phyloP scores from a whole-genome alignment of 2,888 invertebrate species.

The Ophonus ardosiacus region DNA sequence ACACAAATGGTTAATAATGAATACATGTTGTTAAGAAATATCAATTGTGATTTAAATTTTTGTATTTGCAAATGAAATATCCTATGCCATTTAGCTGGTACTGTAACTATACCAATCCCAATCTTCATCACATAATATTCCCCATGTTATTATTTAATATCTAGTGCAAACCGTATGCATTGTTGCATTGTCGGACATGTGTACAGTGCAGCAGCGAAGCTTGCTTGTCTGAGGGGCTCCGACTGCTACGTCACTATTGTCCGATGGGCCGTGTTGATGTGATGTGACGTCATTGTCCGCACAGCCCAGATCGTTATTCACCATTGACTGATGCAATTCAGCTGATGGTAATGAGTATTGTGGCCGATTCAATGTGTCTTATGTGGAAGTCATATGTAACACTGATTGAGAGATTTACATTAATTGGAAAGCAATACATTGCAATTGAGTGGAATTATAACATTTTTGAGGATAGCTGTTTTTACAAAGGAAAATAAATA shows the following conservation, averaged over 20 bases:
- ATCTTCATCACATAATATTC: not conserved
- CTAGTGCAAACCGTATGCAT: conserved; percentile 3
- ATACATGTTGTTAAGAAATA: too few relatives aligned
- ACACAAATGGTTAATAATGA: too few relatives aligned
- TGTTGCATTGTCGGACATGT: conserved; percentile 60
- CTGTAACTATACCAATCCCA: too few relatives aligned
- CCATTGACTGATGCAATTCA: conserved; percentile 23
- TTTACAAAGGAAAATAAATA: too few relatives aligned
- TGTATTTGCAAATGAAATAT: too few relatives aligned
- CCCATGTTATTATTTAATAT: conserved; percentile 38
- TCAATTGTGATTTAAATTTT: too few relatives aligned
- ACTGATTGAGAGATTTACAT: not conserved
- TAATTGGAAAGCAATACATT: too few relatives aligned
- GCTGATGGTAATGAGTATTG: conserved; percentile 36
- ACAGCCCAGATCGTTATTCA: conserved; percentile 51
- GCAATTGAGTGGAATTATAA: too few relatives aligned
- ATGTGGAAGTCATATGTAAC: not conserved
- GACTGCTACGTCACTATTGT: conserved; percentile 65
- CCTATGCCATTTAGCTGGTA: too few relatives aligned
- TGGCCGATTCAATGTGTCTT: not conserved
- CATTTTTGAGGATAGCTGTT: too few relatives aligned
- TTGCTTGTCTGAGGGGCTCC: conserved; percentile 65
- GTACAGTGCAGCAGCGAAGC: conserved; percentile 40
- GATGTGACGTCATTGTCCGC: conserved; percentile 69
- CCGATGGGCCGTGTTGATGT: conserved; percentile 67